A percentile compares a stretch with the other conserved stretches of the same genome.
phyloP scores from a whole-genome alignment of 1,140 invertebrate species.

The Drosophila pallidifrons region DNA sequence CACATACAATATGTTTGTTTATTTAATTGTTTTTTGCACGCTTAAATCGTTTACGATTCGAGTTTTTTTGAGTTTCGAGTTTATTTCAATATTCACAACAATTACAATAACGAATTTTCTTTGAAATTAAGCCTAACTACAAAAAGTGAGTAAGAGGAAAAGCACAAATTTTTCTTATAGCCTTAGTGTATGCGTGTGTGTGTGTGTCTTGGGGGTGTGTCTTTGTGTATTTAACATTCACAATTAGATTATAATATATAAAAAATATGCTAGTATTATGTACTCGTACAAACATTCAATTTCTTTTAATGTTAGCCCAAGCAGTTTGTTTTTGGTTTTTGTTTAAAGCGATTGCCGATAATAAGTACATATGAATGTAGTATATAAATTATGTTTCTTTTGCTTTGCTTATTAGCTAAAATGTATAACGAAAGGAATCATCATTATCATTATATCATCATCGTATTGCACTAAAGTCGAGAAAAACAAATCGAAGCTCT shows the following conservation, averaged over 20 bases:
- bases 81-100: constrained; percentile 81
- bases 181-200: constrained; percentile 10
- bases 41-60: constrained; percentile 71
- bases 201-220: not conserved
- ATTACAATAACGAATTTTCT: constrained; percentile 82
- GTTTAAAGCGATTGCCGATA: constrained; percentile 43
- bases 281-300: constrained; percentile 56
- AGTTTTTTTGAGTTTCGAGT: constrained; percentile 42
- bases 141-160: constrained; percentile 76
- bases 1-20: constrained; percentile 76
- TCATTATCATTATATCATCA: constrained; percentile 13
- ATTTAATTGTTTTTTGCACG: constrained; percentile 49
- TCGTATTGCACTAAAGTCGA: constrained; percentile 75
- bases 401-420: constrained; percentile 43
- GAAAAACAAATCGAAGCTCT: constrained; percentile 76
- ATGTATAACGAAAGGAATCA: constrained; percentile 70
- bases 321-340: constrained; percentile 38
- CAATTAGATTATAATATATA: constrained; percentile 77
- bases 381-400: constrained; percentile 23
- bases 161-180: constrained; percentile 62
- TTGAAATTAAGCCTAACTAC: constrained; percentile 82
- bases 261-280: constrained; percentile 78
- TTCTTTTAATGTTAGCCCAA: constrained; percentile 51
- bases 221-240: constrained; percentile 63
- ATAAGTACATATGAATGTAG: constrained; percentile 40